Conservation (phyloP, 2,888 invertebrate genomes). For the Eupelmus urozonus region DNA sequence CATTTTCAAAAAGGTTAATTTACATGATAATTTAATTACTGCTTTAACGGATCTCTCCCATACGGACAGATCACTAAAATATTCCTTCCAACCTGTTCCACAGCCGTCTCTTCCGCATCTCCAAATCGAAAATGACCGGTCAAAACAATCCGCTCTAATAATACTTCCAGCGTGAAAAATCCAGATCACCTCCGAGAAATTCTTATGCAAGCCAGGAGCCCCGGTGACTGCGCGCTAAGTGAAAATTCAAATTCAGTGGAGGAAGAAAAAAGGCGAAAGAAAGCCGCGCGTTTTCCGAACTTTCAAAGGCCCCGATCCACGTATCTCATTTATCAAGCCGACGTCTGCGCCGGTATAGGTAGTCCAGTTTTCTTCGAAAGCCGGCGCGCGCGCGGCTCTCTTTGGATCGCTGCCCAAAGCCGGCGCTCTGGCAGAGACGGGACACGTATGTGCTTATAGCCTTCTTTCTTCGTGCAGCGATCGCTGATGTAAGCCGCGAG, state of each 20-base stretch:
- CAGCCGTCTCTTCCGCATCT: too few species aligned
- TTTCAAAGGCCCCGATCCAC: slow-evolving; percentile 37
- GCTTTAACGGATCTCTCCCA: too few species aligned
- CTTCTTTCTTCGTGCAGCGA: too few species aligned
- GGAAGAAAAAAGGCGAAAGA: neutral
- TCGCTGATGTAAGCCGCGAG: too few species aligned
- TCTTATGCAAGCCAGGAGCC: neutral
- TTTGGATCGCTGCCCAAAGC: slow-evolving; percentile 51
- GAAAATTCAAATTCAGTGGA: neutral
- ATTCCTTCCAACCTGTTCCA: too few species aligned
- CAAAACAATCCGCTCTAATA: too few species aligned
- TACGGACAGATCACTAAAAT: too few species aligned
- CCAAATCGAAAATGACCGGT: too few species aligned
- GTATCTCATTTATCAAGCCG: slow-evolving; percentile 52
- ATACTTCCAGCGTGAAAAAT: too few species aligned
- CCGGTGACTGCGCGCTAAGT: neutral
- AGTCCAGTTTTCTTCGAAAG: slow-evolving; percentile 45
- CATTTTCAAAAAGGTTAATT: too few species aligned
- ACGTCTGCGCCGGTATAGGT: neutral
- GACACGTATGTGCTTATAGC: slow-evolving; percentile 28
- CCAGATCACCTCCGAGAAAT: neutral
- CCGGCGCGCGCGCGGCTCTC: neutral
- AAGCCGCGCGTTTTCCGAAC: slow-evolving; percentile 16
- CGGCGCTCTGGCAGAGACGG: slow-evolving; percentile 27
- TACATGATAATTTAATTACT: too few species aligned